Percentiles rank a stretch among this genome's conserved stretches.
These are phyloP conservation scores for Ataeniobius toweri DNA, from an alignment of 2,797 vertebrate species.

Conservation along the genomic window DNA sequence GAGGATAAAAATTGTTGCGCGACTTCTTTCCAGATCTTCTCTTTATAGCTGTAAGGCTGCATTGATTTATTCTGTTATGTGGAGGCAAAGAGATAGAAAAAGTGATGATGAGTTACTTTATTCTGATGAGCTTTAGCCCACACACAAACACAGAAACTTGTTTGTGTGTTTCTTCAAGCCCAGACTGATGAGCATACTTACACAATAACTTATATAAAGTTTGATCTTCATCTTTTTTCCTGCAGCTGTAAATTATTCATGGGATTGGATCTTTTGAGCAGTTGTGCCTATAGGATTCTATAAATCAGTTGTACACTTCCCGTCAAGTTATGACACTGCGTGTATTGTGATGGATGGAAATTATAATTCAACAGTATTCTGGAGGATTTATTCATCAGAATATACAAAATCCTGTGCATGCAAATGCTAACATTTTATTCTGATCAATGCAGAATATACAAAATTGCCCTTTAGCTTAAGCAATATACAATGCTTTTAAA, in stretches of 20 bases:
- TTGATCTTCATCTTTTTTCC: slow-evolving; percentile 36
- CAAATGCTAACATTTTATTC: neutral
- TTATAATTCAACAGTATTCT: slow-evolving; percentile 44
- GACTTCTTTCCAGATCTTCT: slow-evolving; percentile 65
- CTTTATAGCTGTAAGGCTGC: slow-evolving; percentile 68
- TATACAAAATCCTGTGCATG: slow-evolving; percentile 15
- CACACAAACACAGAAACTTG: slow-evolving; percentile 7
- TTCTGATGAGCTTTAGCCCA: slow-evolving; percentile 32
- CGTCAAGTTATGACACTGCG: slow-evolving; percentile 41
- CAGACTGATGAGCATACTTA: slow-evolving; percentile 37
- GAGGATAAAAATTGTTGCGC: slow-evolving; percentile 3
- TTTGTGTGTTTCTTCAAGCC: too few species aligned
- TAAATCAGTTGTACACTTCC: slow-evolving; percentile 36
- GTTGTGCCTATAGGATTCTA: slow-evolving; percentile 39
- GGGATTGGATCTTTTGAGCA: slow-evolving; percentile 34
- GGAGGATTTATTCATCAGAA: slow-evolving; percentile 36
- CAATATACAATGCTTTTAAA: neutral
- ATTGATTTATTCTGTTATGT: slow-evolving; percentile 64
- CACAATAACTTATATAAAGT: slow-evolving; percentile 44
- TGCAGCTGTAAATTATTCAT: slow-evolving; percentile 51
- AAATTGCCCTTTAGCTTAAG: neutral
- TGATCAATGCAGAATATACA: slow-evolving; percentile 11
- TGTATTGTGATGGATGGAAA: slow-evolving; percentile 54
- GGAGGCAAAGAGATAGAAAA: neutral
- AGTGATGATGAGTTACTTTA: slow-evolving; percentile 59